Percentiles rank a stretch among this genome's conserved stretches.
These are phyloP conservation scores for Microctenopoma steveboyesi DNA, from an alignment of 2,797 vertebrate genomes.

Conservation along the genomic window DNA sequence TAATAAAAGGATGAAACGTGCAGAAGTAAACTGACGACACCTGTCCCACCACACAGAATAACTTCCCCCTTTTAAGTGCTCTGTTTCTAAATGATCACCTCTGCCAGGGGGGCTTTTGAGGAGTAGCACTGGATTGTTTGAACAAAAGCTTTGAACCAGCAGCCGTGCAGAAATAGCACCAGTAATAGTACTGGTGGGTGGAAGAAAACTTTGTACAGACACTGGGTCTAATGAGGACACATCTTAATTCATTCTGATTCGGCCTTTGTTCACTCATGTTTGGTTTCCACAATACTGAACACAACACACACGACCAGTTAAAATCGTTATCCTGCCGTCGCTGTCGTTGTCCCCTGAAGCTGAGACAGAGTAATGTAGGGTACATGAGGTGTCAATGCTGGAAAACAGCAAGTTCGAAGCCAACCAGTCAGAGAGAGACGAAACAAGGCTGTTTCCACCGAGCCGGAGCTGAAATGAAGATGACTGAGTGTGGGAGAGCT, in stretches of 20 bases:
- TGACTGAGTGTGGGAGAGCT: conserved; percentile 76
- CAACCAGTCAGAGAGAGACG: conserved; percentile 61
- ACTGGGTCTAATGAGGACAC: conserved; percentile 30
- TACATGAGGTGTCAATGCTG: conserved; percentile 51
- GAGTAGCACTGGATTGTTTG: conserved; percentile 15
- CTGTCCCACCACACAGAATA: background rate
- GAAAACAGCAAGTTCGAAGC: conserved; percentile 55
- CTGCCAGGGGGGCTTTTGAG: conserved; percentile 11
- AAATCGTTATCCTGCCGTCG: conserved; percentile 19
- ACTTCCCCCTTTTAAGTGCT: conserved; percentile 4
- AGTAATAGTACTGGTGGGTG: conserved; percentile 37
- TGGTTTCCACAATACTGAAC: conserved; percentile 21
- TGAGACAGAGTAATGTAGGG: conserved; percentile 35
- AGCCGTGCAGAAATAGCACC: conserved; percentile 37
- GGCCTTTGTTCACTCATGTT: background rate
- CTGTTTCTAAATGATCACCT: conserved; percentile 5
- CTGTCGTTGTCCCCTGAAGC: conserved; percentile 27
- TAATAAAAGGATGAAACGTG: background rate
- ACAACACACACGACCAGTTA: conserved; percentile 1
- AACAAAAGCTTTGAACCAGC: conserved; percentile 47
- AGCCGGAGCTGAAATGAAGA: conserved; percentile 67
- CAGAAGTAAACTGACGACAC: too few relatives aligned
- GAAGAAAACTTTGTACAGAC: conserved; percentile 36
- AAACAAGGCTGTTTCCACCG: conserved; percentile 70
- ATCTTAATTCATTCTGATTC: conserved; percentile 1